phyloP scores from a whole-genome alignment of 2,888 invertebrate species.

The Yponomeuta plumbellus region DNA sequence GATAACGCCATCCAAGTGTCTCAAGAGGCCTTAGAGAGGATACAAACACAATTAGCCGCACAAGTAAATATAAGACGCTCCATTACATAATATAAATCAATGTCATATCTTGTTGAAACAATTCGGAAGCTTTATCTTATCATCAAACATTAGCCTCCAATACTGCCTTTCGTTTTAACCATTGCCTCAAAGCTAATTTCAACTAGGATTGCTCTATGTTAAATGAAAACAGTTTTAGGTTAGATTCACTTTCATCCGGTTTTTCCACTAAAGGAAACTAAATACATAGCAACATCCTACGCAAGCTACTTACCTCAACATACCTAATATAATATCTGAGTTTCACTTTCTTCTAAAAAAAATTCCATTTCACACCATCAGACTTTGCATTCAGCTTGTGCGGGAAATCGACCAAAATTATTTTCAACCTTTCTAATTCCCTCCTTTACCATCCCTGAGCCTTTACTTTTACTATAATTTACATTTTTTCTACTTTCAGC shows the following conservation, averaged over 20 bases:
- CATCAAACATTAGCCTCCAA: not conserved
- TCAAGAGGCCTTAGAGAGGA: constrained; percentile 66
- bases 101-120: constrained; percentile 53
- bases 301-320: too few relatives aligned
- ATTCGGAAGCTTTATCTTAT: constrained; percentile 27
- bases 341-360: not conserved
- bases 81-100: constrained; percentile 73
- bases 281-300: not conserved
- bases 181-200: not conserved
- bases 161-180: not conserved
- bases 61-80: constrained; percentile 50
- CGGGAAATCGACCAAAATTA: not conserved
- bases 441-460: too few relatives aligned
- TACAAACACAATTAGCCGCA: constrained; percentile 59
- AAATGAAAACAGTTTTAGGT: not conserved
- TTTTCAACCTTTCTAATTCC: not conserved
- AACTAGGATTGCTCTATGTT: not conserved
- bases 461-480: not conserved
- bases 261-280: not conserved
- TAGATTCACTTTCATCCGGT: not conserved
- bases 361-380: not conserved
- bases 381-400: too few relatives aligned
- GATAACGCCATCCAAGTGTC: constrained; percentile 71
- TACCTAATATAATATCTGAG: too few relatives aligned
- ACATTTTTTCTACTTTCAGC: not conserved